phyloP scores from a whole-genome alignment of 2,113 vertebrate species.

The Vanacampus margaritifer region DNA sequence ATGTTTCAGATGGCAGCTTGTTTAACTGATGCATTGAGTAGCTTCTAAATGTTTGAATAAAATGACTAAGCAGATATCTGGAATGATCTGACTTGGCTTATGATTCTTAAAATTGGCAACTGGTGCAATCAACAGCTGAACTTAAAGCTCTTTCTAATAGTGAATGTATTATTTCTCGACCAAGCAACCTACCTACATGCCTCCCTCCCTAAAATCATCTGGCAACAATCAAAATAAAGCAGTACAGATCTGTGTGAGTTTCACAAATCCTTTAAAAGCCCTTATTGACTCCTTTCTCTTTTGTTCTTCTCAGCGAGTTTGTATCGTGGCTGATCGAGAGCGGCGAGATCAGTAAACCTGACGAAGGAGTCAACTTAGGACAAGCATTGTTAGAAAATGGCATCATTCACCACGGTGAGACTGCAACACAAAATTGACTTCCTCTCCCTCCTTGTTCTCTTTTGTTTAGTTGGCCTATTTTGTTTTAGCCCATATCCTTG shows the following conservation, averaged over 20 bases:
- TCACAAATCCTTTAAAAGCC: not conserved
- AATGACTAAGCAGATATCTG: not conserved
- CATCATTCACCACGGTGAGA: constrained; percentile 96
- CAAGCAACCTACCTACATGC: not conserved
- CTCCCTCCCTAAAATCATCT: not conserved
- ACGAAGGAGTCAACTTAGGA: constrained; percentile 95
- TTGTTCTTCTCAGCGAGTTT: constrained; percentile 83
- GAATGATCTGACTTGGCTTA: not conserved
- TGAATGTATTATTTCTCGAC: not conserved
- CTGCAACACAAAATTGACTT: not conserved
- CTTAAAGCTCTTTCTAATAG: not conserved
- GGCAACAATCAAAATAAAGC: not conserved
- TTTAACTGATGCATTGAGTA: not conserved
- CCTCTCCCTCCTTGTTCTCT: not conserved
- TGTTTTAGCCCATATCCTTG: not conserved
- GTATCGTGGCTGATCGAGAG: constrained; percentile 95
- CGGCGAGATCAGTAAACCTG: constrained; percentile 94
- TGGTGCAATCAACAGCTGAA: not conserved
- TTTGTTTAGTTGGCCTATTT: not conserved
- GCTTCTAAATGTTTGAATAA: not conserved
- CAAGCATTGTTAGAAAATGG: constrained; percentile 96
- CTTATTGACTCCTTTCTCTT: constrained; percentile 16
- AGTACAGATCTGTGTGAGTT: not conserved
- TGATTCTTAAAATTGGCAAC: not conserved
- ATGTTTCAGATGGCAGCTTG: not conserved